Percentiles rank a stretch among this genome's conserved stretches.
Evolutionary conservation across 1,140 invertebrate species (phyloP).

Genomic region (Diorhabda sublineata): DNA sequence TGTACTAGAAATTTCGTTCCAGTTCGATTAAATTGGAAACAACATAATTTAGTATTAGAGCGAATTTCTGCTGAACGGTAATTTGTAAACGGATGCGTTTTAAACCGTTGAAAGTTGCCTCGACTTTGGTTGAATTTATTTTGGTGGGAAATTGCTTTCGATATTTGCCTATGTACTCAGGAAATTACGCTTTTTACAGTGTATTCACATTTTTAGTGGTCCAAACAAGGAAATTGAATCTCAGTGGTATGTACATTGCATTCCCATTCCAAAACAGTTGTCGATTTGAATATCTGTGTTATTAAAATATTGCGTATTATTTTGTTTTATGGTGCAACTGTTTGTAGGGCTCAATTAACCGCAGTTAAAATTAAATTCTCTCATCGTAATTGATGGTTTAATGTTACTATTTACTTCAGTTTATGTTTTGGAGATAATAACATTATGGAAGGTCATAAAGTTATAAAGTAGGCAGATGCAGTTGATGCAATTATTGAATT

Average conservation of each 20-base stretch:
- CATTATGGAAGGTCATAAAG: too few species aligned
- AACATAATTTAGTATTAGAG: background rate
- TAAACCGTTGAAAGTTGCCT: background rate
- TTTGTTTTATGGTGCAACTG: too few species aligned
- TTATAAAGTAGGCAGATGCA: too few species aligned
- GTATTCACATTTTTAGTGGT: background rate
- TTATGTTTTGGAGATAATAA: too few species aligned
- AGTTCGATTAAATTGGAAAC: background rate
- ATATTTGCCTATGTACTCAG: constrained; percentile 2
- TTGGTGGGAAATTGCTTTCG: background rate
- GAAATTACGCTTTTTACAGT: background rate
- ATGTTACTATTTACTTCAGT: too few species aligned
- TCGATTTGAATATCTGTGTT: background rate
- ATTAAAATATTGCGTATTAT: too few species aligned
- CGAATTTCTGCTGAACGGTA: background rate
- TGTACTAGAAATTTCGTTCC: background rate
- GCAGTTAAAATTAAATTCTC: too few species aligned
- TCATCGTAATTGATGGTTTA: too few species aligned
- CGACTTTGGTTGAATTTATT: background rate
- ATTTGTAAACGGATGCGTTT: constrained; percentile 2
- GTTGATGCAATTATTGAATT: too few species aligned
- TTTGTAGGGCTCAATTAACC: too few species aligned
- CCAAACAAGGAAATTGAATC: background rate
- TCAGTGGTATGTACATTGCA: background rate
- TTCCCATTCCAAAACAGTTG: background rate